A percentile compares a stretch with the other conserved stretches of the same genome.
These are phyloP conservation scores for Ennomos fuscantarius DNA, from an alignment of 2,888 invertebrate genomes.

Conservation along the genomic window DNA sequence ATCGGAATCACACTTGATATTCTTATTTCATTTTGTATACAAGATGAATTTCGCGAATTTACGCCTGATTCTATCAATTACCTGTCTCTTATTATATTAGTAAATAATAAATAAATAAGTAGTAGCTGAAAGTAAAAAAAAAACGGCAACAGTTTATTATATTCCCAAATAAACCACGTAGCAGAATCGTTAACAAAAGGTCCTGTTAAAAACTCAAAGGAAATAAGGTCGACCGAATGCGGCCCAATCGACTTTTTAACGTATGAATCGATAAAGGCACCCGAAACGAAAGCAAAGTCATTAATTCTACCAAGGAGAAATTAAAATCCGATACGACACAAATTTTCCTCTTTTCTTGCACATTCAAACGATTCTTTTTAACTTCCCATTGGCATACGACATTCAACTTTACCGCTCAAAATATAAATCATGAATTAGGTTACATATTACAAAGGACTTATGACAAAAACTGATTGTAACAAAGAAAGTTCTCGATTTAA, in stretches of 20 bases:
- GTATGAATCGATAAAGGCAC: conserved; percentile 64
- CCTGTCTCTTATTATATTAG: no score
- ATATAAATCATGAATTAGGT: conserved; percentile 32
- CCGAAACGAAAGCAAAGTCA: conserved; percentile 71
- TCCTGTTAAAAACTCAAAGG: conserved; percentile 12
- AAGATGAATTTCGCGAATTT: no score
- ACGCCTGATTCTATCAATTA: no score
- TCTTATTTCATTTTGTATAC: no score
- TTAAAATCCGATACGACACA: conserved; percentile 84
- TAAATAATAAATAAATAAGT: no score
- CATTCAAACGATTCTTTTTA: conserved; percentile 48
- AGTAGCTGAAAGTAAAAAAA: not conserved
- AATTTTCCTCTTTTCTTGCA: conserved; percentile 66
- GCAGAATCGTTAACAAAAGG: conserved; percentile 4
- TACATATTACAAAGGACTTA: conserved; percentile 28
- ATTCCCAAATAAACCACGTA: conserved; percentile 5
- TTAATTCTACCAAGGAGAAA: conserved; percentile 80
- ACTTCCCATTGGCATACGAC: conserved; percentile 15
- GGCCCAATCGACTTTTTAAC: conserved; percentile 50
- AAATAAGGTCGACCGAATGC: conserved; percentile 16
- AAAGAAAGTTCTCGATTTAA: conserved; percentile 76
- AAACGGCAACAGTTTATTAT: not conserved
- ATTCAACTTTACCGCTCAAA: conserved; percentile 29
- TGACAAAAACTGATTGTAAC: conserved; percentile 39
- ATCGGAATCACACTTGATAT: no score